Conservation (phyloP, 2,113 vertebrate species). For the Paramisgurnus dabryanus region DNA sequence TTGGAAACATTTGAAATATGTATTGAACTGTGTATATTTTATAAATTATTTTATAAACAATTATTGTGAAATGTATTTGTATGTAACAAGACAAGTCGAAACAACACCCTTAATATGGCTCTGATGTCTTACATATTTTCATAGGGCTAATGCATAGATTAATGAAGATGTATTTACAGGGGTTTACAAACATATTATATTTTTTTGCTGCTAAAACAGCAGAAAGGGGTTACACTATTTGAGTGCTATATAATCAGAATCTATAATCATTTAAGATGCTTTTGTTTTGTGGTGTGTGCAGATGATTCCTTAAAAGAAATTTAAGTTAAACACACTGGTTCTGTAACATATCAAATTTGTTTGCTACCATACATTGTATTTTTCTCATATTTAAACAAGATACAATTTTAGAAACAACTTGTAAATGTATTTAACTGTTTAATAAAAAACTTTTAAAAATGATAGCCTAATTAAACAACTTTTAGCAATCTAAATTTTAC, state of each 20-base stretch:
- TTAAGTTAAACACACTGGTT: background rate
- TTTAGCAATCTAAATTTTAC: too few relatives aligned
- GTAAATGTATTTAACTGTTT: background rate
- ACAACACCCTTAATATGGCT: constrained; percentile 1
- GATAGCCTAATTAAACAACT: too few relatives aligned
- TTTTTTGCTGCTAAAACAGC: constrained; percentile 39
- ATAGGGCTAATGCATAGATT: constrained; percentile 8
- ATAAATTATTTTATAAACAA: background rate
- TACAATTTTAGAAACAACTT: background rate
- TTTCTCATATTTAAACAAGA: background rate
- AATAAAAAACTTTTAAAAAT: background rate
- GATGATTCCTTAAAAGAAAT: background rate
- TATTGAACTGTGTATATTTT: background rate
- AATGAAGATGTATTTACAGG: constrained; percentile 21
- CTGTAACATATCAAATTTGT: background rate
- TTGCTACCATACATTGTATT: too few relatives aligned
- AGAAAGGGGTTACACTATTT: constrained; percentile 30
- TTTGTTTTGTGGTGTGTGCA: background rate
- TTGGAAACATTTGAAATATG: background rate
- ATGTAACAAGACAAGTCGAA: background rate
- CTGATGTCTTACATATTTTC: background rate
- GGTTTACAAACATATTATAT: constrained; percentile 36
- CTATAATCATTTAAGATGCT: background rate
- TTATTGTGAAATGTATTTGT: too few relatives aligned
- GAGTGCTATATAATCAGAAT: background rate